A percentile compares a stretch with the other conserved stretches of the same genome.
phyloP scores from a whole-genome alignment of 1,140 invertebrate genomes.

The Lucilia cuprina region DNA sequence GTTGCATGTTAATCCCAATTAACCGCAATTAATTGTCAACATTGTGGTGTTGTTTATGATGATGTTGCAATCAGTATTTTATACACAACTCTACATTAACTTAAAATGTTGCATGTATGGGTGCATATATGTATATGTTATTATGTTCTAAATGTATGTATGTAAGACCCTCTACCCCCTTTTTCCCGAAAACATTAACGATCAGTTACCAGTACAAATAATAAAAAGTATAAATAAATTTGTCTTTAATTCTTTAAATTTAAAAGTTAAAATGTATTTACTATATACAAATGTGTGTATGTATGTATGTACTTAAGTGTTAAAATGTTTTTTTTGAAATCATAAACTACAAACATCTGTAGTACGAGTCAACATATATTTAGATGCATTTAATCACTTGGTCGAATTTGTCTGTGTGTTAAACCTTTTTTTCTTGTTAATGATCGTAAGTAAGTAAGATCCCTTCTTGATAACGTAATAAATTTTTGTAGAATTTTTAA shows the following conservation, averaged over 20 bases:
- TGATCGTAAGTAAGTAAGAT: background rate
- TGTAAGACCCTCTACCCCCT: background rate
- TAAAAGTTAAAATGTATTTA: too few relatives aligned
- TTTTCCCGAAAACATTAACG: background rate
- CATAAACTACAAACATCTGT: background rate
- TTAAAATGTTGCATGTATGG: background rate
- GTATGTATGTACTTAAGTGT: background rate
- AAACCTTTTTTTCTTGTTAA: background rate
- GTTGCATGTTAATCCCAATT: constrained; percentile 34
- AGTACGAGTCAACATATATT: too few relatives aligned
- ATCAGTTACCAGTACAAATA: background rate
- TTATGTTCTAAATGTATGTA: background rate
- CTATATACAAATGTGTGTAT: too few relatives aligned
- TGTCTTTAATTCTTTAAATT: background rate
- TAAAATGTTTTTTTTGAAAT: background rate
- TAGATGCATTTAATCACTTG: background rate
- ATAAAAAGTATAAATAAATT: background rate
- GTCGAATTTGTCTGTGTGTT: background rate
- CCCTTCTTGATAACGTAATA: background rate
- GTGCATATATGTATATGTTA: background rate
- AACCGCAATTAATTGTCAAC: constrained; percentile 27
- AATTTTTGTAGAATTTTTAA: background rate
- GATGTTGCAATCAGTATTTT: background rate
- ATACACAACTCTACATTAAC: background rate
- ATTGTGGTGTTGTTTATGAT: constrained; percentile 2